Conservation (phyloP, 1,140 invertebrate genomes). For the Scylla paramamosain region DNA sequence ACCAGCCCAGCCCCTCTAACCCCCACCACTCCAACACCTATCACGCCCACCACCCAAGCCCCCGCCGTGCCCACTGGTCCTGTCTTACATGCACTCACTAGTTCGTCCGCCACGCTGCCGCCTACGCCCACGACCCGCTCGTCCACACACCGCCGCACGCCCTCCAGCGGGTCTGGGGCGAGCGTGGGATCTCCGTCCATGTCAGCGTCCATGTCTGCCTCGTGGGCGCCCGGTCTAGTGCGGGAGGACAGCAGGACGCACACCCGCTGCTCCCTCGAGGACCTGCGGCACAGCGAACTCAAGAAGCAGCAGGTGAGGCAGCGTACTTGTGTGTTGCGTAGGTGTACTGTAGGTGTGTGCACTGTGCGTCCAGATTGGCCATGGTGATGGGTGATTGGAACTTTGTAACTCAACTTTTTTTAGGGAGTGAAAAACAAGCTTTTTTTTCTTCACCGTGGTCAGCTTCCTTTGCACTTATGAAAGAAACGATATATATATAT, state of each 20-base stretch:
- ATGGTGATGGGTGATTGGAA: no score
- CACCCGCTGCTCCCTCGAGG: constrained; percentile 60
- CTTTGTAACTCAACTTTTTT: no score
- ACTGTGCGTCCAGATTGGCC: not conserved
- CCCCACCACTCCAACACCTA: not conserved
- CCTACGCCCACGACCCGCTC: constrained; percentile 1
- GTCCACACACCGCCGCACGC: constrained; percentile 31
- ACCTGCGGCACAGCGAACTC: constrained; percentile 65
- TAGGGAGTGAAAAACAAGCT: no score
- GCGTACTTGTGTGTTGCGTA: not conserved
- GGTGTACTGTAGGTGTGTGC: not conserved
- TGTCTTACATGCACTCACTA: not conserved
- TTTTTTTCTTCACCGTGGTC: no score
- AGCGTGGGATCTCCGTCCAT: constrained; percentile 47
- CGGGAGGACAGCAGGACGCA: constrained; percentile 48
- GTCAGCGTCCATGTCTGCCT: constrained; percentile 11
- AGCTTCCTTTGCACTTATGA: no score
- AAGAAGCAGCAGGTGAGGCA: constrained; percentile 60
- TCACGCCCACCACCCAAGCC: not conserved
- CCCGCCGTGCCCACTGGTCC: not conserved
- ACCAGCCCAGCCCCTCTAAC: not conserved
- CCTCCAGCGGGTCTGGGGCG: constrained; percentile 45
- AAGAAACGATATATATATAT: no score
- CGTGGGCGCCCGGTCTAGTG: constrained; percentile 50
- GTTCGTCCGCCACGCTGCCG: not conserved